Base-by-base conservation (phyloP, 2,888 invertebrate genomes). In the Chorisops tibialis region DNA sequence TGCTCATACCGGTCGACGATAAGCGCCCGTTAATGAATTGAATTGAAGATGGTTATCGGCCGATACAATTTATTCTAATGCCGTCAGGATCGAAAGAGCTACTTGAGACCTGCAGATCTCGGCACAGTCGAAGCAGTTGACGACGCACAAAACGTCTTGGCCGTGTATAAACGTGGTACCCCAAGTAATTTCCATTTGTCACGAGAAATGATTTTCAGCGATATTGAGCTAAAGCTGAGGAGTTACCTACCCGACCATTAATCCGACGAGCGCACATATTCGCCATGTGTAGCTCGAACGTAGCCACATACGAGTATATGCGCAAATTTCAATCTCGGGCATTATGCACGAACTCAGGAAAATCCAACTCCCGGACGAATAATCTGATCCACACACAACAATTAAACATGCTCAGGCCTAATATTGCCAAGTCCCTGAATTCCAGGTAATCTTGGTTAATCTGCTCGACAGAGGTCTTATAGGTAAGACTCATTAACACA, bases 121-220 rank as follows among this genome's bases (percentile, higher is more conserved):
- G 35, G 35, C 37, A 19, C n/a, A 50, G 48, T 16, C 16, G 16
- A n/a, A n/a, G n/a, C n/a, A 14, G 18, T 35, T 35, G 35, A 24
- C 6, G 30, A 56, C 56, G 43, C 56, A 56, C 56, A 56, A 56
- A 43, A 39, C 56, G 24, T 43, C 45, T 45, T 43, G 30, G 11
- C 18, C 19, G 19, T 45, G 39, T 41, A 48, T 48, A 59, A 59
- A 59, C 49, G 50, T 35, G 37, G 41, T 50, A 35, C 41, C 43
- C n/a, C 61, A 61, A 64, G 64, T 64, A 64, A 64, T 65, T 65
- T 65, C 65, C 59, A 65, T 65, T 65, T 65, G 65, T 65, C 65
- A 65, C 65, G 65, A 65, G 51, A 65, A 65, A 65, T 65, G 65
- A 65, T 65, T 61, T 63, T 61, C 54, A 37, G 52, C 43, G 43